Base-by-base conservation (phyloP, 2,888 invertebrate genomes). In the Scotopteryx bipunctaria region DNA sequence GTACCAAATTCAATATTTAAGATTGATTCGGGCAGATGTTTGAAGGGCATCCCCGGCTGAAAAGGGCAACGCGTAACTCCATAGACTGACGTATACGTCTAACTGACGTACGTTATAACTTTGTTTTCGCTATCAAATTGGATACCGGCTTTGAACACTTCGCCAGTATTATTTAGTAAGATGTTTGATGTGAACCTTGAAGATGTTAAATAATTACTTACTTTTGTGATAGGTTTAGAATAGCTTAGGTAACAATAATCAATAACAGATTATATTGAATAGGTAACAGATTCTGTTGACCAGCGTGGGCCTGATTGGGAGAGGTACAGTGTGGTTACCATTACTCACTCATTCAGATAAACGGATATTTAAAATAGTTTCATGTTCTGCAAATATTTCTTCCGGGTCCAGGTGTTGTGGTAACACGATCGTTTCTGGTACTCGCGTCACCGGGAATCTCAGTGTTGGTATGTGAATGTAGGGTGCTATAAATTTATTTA, bases 1-100 rank as follows among this genome's bases (percentile, higher is more conserved):
- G 80, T 75, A 65, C 80, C 81, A 88, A 90, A 90, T 89, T 90
- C 86, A 88, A 90, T 90, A 88, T 89, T 87, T 87, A 85, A 87
- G 89, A 90, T 90, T 90, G 90, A 89, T 88, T 88, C 78, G 81
- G 81, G 85, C 88, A 87, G 84, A 85, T 81, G 85, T 66, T 78
- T 78, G 80, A 76, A 78, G 81, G 85, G 83, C 72, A 75, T 64
- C 64, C 59, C 55, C 9, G 11, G 27, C 27, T 59, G 61, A 76
- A 78, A 78, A 81, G 78, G 76, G 78, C 70, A 67, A 66, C 32
- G 27, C 51, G 51, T 55, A 56, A 43, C 58, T 6, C 17, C 29
- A 36, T 36, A 27, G 14, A 4, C 43, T 36, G 37, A 31, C 21
- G 27, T 32, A 36, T 37, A 37, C n/a, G 9, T 29, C 14, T 19